Base-by-base conservation (phyloP, 2,113 vertebrate species). In the Colistium nudipinnis region DNA sequence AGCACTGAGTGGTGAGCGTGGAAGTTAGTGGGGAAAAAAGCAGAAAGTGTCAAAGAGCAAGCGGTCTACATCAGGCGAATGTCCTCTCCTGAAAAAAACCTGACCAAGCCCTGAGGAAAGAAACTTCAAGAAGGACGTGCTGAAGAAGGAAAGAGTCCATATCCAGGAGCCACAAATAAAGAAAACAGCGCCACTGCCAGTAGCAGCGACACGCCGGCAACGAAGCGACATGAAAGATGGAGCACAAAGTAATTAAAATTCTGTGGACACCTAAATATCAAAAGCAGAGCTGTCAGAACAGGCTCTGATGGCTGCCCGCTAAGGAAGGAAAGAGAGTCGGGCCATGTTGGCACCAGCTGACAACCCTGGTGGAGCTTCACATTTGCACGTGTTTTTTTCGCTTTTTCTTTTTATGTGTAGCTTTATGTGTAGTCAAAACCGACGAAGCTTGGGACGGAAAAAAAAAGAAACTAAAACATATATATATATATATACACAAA, bases 211-310 rank as follows among this genome's bases (percentile, higher is more conserved):
- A 66, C 17, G 49, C 62, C 70, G 70, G 86, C 76, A 87, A 84
- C 80, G 62, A 75, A 66, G 68, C 69, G 67, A 82, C 84, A 90
- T 84, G 86, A 89, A 81, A 69, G 75, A 80, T 74, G 70, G 62
- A 52, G 76, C 72, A 59, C 62, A 70, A 45, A 45, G 71, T 87
- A 87, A 92, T 93, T 90, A 90, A 83, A 85, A 91, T 89, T 85
- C 80, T 39, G 73, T 48, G 57, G 78, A 80, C 88, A 91, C 85
- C 85, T 82, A 87, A 83, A 90, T 88, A 91, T 90, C 86, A 87
- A 90, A 89, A 84, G 80, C 65, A 38, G 69, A 83, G 84, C 87
- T 89, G 88, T 87, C 87, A 84, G 69, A 87, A 38, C 55, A 54
- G 66, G 76, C 81, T 74, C 19, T 63, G 74, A 76, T 39, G 78